Conservation (phyloP, 2,113 vertebrate species). For the Rissa tridactyla region DNA sequence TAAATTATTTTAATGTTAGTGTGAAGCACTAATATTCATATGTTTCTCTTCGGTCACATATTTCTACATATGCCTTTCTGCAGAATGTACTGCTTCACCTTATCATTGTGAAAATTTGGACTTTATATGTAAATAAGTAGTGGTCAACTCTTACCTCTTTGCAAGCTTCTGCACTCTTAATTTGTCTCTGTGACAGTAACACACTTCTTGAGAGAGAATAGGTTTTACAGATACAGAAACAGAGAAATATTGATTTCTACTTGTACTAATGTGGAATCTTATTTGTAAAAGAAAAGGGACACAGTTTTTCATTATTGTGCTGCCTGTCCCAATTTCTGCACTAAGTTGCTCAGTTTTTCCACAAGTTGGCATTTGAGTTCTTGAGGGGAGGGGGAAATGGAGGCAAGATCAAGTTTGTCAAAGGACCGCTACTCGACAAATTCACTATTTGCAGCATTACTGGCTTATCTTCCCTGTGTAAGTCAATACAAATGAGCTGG, state of each 20-base stretch:
- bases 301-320: neutral
- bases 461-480: neutral
- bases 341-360: neutral
- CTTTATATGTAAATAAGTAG: neutral
- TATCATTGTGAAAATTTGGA: neutral
- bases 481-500: neutral
- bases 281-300: neutral
- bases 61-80: neutral
- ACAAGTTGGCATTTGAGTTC: neutral
- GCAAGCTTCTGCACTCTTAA: neutral
- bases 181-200: neutral
- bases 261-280: neutral
- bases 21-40: neutral
- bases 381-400: neutral
- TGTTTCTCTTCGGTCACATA: neutral
- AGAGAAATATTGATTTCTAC: neutral
- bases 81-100: neutral
- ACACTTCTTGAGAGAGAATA: neutral
- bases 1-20: neutral
- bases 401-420: neutral
- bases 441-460: neutral
- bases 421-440: neutral
- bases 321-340: neutral
- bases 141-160: fast-evolving
- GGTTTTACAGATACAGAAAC: neutral